phyloP scores from a whole-genome alignment of 2,113 vertebrate genomes.

The Myxocyprinus asiaticus region DNA sequence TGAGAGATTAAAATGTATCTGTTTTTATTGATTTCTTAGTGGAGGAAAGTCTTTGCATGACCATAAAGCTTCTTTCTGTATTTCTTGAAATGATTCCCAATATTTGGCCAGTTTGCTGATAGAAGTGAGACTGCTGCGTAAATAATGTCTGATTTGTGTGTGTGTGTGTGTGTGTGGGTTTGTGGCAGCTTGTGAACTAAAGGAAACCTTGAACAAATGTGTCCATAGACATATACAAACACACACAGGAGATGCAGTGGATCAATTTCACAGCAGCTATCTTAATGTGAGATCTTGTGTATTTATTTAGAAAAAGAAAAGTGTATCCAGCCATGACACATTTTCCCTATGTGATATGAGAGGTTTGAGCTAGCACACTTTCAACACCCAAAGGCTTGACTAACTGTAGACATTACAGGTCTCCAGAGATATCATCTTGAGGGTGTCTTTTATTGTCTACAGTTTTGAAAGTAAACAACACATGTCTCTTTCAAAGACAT shows the following conservation, averaged over 20 bases:
- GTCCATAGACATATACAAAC: slow-evolving; percentile 15
- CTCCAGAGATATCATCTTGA: slow-evolving; percentile 51
- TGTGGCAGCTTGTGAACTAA: slow-evolving; percentile 36
- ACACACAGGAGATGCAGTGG: not conserved
- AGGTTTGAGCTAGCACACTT: slow-evolving; percentile 34
- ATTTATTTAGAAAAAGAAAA: slow-evolving; percentile 34
- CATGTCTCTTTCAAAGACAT: slow-evolving; percentile 51
- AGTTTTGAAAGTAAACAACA: slow-evolving; percentile 54
- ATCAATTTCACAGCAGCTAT: slow-evolving; percentile 46
- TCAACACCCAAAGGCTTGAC: slow-evolving; percentile 45
- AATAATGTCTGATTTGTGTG: slow-evolving; percentile 49
- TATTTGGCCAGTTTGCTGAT: slow-evolving; percentile 73
- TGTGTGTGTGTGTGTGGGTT: slow-evolving; percentile 41
- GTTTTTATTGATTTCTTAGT: slow-evolving; percentile 22
- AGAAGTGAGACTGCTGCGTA: slow-evolving; percentile 65
- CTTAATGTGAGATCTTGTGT: slow-evolving; percentile 43
- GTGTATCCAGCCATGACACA: slow-evolving; percentile 11
- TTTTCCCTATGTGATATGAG: slow-evolving; percentile 38
- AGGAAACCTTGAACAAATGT: slow-evolving; percentile 45
- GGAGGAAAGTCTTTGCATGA: slow-evolving; percentile 10
- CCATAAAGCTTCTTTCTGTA: slow-evolving; percentile 43
- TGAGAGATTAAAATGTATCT: slow-evolving; percentile 29
- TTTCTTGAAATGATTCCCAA: slow-evolving; percentile 67
- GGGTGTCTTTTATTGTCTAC: slow-evolving; percentile 56
- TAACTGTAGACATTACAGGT: slow-evolving; percentile 38